Percentiles rank a stretch among this genome's conserved stretches.
Conservation (phyloP, 53 echinoderm and acorn worm species). For the Luidia sarsii region DNA sequence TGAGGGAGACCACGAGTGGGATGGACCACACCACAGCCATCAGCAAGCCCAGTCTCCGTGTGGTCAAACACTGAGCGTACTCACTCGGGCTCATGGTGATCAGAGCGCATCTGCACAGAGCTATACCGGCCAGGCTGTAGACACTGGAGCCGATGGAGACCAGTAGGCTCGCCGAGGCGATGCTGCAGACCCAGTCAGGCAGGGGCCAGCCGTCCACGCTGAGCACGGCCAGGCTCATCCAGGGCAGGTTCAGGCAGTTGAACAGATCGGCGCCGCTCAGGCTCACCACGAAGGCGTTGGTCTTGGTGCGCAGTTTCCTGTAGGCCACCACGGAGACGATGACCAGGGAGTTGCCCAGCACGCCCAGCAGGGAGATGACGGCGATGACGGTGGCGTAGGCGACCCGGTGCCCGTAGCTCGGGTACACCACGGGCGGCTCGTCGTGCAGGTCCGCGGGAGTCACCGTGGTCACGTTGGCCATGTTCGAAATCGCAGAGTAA, state of each 20-base stretch:
- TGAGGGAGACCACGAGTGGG: slow-evolving; percentile 56
- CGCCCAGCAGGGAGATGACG: slow-evolving; percentile 56
- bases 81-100: slow-evolving; percentile 69
- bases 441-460: not conserved
- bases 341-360: slow-evolving; percentile 68
- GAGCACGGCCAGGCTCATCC: slow-evolving; percentile 61
- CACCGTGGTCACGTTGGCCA: slow-evolving; percentile 22
- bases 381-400: slow-evolving; percentile 65
- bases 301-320: slow-evolving; percentile 69
- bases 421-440: slow-evolving; percentile 48
- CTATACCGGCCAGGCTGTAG: slow-evolving; percentile 86
- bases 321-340: slow-evolving; percentile 64
- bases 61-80: slow-evolving; percentile 68
- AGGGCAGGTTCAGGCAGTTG: slow-evolving; percentile 73
- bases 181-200: slow-evolving; percentile 74
- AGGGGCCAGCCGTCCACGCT: slow-evolving; percentile 70
- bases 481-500: too few relatives aligned
- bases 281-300: slow-evolving; percentile 57
- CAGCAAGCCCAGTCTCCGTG: slow-evolving; percentile 51
- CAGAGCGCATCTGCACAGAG: slow-evolving; percentile 79
- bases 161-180: slow-evolving; percentile 64
- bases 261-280: slow-evolving; percentile 59
- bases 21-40: slow-evolving; percentile 69
- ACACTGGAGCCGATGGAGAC: slow-evolving; percentile 79
- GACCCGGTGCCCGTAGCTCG: slow-evolving; percentile 58